Evolutionary conservation across 2,797 vertebrate genomes (phyloP).

Genomic region (Bucorvus abyssinicus): DNA sequence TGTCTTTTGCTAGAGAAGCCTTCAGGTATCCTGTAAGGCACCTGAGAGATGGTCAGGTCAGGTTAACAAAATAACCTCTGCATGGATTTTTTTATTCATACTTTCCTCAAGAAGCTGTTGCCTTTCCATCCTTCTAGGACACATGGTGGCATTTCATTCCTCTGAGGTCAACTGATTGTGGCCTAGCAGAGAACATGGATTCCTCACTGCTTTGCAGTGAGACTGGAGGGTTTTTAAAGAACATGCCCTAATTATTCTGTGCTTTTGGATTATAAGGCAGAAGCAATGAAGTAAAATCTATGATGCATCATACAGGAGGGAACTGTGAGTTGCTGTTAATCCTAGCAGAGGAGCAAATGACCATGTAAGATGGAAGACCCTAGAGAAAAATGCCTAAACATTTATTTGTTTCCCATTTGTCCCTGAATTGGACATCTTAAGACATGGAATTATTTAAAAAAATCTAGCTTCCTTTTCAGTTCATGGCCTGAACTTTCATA

Average conservation of each 20-base stretch:
- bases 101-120: not conserved
- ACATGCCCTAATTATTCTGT: not conserved
- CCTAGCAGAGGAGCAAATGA: not conserved
- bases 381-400: not conserved
- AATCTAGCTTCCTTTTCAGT: not conserved
- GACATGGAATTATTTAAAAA: not conserved
- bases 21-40: not conserved
- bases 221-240: not conserved
- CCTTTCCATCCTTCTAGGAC: not conserved
- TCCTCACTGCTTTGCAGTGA: not conserved
- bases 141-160: not conserved
- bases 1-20: not conserved
- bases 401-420: not conserved
- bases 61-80: not conserved
- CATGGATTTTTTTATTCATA: not conserved
- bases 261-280: not conserved
- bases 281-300: not conserved
- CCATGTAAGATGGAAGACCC: not conserved
- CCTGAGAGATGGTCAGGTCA: not conserved
- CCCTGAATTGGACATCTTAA: not conserved
- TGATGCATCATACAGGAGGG: not conserved
- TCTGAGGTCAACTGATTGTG: not conserved
- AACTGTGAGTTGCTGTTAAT: not conserved
- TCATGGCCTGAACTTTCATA: not conserved
- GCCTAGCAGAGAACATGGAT: not conserved